Base-by-base conservation (phyloP, 2,797 vertebrate species). In the Molossus alvarezi region DNA sequence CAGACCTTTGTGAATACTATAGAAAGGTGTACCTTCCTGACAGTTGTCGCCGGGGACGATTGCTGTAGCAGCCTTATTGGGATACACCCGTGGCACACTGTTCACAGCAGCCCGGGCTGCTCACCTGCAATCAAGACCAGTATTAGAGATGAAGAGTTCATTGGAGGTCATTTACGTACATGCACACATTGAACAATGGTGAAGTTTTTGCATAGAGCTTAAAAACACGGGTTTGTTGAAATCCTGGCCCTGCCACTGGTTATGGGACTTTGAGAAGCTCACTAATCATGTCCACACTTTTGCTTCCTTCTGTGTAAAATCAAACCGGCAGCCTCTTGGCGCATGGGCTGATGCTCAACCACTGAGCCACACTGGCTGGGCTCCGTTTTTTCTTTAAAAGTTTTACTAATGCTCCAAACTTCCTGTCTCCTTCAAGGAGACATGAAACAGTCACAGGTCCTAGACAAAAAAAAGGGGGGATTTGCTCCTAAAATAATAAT, bases 381-480 rank as follows among this genome's bases (percentile, higher is more conserved):
- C 41, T 94, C 48, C 25, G 77, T 8, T 84, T 94, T 82, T 83
- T 53, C 72, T 90, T 88, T 76, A 60, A 72, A 90, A 91, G 29
- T 69, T 62, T 23, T 20, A 84, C 62, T 33, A 93, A 80, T 80
- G 48, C 79, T 92, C 64, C 58, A 88, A 77, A 81, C 48, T 37
- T 41, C 41, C 48, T 55, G 51, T 91, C 84, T 95, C 69, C 9
- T 91, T 92, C 73, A 72, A 51, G 84, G 77, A 90, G 75, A 93
- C 53, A 53, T n/a, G 64, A 86, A 83, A 69, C 20, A 79, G 33
- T 94, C 77, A 88, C 11, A 75, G 69, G 91, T 90, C 86, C 37
- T 82, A 11, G 91, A 45, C 41, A 45, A 33, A 0, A 67, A 90
- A 51, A 97, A 96, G 94, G 96, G 60, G 17, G 27, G 20, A 73